Conservation (phyloP, 2,113 vertebrate species). For the Puma concolor region DNA sequence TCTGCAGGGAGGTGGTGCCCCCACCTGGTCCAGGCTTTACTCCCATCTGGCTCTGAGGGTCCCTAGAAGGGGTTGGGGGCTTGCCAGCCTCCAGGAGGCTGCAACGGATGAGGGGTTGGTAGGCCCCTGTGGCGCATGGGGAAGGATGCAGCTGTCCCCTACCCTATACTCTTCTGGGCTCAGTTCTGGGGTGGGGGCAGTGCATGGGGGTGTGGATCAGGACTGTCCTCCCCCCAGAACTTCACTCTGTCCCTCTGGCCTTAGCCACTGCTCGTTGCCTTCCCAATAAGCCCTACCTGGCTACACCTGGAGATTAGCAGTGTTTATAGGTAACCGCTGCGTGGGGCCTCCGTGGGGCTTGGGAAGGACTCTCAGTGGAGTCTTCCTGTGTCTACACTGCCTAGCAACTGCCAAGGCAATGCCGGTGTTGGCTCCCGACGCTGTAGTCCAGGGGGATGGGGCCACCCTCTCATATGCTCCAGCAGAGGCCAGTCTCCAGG, state of each 20-base stretch:
- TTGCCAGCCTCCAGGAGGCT: background rate
- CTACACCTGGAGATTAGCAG: slow-evolving; percentile 38
- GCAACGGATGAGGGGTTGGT: accelerated
- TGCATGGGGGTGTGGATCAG: background rate
- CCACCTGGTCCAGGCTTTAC: accelerated
- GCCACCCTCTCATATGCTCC: background rate
- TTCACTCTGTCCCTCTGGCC: background rate
- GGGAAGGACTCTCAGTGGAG: slow-evolving; percentile 26
- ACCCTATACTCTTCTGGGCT: background rate
- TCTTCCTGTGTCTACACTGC: background rate
- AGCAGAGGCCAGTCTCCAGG: background rate
- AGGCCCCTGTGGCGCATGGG: too few relatives aligned
- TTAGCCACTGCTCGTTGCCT: background rate
- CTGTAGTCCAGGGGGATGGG: background rate
- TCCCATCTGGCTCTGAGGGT: background rate
- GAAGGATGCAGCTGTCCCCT: accelerated
- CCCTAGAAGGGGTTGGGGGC: background rate
- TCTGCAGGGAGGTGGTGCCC: accelerated
- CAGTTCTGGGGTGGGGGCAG: accelerated
- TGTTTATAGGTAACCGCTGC: slow-evolving; percentile 67
- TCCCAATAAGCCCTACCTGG: background rate
- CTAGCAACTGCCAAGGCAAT: slow-evolving; percentile 44
- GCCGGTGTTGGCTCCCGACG: background rate
- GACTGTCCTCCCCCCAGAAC: too few relatives aligned
- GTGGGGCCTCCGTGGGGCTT: slow-evolving; percentile 68